Conservation (phyloP, 2,888 invertebrate species). For the Balanococcus diminutus region DNA sequence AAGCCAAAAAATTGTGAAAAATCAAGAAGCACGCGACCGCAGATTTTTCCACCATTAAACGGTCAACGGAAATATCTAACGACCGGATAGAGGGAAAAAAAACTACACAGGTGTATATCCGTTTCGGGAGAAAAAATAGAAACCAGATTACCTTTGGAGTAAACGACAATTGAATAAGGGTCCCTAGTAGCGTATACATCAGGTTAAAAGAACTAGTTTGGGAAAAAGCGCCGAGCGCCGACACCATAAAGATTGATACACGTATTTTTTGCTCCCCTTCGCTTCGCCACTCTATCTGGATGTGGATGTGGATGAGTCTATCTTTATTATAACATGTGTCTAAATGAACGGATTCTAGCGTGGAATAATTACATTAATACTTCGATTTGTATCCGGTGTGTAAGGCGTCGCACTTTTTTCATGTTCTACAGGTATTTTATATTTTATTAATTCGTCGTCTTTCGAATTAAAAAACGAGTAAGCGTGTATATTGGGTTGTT, state of each 20-base stretch:
- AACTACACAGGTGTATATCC: slow-evolving; percentile 51
- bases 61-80: slow-evolving; percentile 50
- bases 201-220: not conserved
- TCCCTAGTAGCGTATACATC: not conserved
- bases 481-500: not conserved
- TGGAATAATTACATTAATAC: not conserved
- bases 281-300: not conserved
- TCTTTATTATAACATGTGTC: not conserved
- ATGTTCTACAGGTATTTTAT: not conserved
- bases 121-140: slow-evolving; percentile 45
- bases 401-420: not conserved
- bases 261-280: not conserved
- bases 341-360: not conserved
- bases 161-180: slow-evolving; percentile 39
- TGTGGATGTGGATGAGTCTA: not conserved
- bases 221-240: not conserved
- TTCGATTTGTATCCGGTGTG: slow-evolving; percentile 11
- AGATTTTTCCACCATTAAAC: slow-evolving; percentile 35
- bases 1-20: slow-evolving; percentile 26
- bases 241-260: not conserved
- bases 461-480: not conserved
- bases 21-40: not conserved
- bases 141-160: slow-evolving; percentile 33
- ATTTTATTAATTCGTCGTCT: not conserved
- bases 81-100: slow-evolving; percentile 45